These are phyloP conservation scores for Miltochrista miniata DNA, from an alignment of 2,888 invertebrate genomes.

Conservation along the genomic window DNA sequence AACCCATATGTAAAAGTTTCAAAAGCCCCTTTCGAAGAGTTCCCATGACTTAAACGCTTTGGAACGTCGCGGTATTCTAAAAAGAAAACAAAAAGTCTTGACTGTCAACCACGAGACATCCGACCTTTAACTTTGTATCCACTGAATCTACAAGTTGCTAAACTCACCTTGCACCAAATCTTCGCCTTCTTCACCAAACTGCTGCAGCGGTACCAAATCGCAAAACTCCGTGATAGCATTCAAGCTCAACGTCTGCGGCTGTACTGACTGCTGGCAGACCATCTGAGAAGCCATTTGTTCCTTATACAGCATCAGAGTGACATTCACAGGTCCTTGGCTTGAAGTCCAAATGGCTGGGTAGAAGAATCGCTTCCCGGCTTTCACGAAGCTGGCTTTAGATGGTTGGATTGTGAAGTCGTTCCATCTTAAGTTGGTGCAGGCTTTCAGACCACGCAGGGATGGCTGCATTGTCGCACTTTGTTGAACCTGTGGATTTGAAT, in stretches of 20 bases:
- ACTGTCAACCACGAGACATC: no score
- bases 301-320: slow-evolving; percentile 86
- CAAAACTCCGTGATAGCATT: slow-evolving; percentile 92
- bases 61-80: no score
- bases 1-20: no score
- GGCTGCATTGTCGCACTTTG: slow-evolving; percentile 87
- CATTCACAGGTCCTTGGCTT: slow-evolving; percentile 85
- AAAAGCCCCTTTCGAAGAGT: no score
- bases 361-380: slow-evolving; percentile 88
- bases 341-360: slow-evolving; percentile 90
- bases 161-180: slow-evolving; percentile 86
- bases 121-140: no score
- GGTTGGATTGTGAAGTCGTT: slow-evolving; percentile 87
- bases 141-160: not conserved
- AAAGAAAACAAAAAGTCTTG: no score
- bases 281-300: slow-evolving; percentile 85
- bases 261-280: slow-evolving; percentile 85
- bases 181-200: slow-evolving; percentile 85
- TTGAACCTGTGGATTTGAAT: slow-evolving; percentile 72
- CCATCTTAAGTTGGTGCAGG: slow-evolving; percentile 88
- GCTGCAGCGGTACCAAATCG: slow-evolving; percentile 88
- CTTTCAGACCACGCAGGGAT: slow-evolving; percentile 88
- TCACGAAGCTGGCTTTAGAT: slow-evolving; percentile 72
- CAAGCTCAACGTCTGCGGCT: slow-evolving; percentile 86
- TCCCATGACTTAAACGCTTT: no score